Base-by-base conservation (phyloP, 2,888 invertebrate species). In the Graphium colonna region DNA sequence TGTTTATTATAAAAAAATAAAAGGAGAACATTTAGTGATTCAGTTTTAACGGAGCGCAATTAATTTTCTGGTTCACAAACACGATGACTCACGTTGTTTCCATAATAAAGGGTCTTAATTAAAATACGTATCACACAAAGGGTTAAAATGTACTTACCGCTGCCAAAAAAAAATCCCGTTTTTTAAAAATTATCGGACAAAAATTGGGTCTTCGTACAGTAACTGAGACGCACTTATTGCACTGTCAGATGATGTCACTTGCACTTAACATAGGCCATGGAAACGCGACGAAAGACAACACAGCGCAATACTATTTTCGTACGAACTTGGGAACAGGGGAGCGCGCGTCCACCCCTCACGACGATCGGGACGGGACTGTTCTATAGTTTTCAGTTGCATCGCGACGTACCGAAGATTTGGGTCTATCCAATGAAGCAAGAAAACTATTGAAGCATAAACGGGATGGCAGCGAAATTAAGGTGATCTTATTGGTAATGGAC, bases 281-380 rank as follows among this genome's bases (percentile, higher is more conserved):
- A 26, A 13, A 12, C 17, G 33, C 9, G 40, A 48, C 40, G 45
- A 18, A 18, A 47, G 17, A 49, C 18, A 53, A 62, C 59, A 63
- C 61, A 59, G 62, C 21, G 59, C 69, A 70, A 64, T 73, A 78
- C 74, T 82, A 82, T 81, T 80, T 78, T 80, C 82, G 82, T 78
- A 74, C 69, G 64, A 67, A 69, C 65, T 69, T 68, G 51, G 39
- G 13, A 51, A 50, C 41, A 17, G 56, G 60, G 59, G 61, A 56
- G 57, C 76, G 68, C 71, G 57, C 82, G 71, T 63, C 76, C 73
- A 52, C 52, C 68, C 70, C 65, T 63, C 57, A 48, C 67, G 60
- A 60, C 67, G 63, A 71, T 60, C 66, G 59, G 70, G 64, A 68
- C 72, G 68, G 69, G 61, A 83, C 83, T 81, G 53, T 12, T 33